Percentiles rank a stretch among this genome's conserved stretches.
Conservation (phyloP, 2,888 invertebrate genomes). For the Drosophila fungiperda region DNA sequence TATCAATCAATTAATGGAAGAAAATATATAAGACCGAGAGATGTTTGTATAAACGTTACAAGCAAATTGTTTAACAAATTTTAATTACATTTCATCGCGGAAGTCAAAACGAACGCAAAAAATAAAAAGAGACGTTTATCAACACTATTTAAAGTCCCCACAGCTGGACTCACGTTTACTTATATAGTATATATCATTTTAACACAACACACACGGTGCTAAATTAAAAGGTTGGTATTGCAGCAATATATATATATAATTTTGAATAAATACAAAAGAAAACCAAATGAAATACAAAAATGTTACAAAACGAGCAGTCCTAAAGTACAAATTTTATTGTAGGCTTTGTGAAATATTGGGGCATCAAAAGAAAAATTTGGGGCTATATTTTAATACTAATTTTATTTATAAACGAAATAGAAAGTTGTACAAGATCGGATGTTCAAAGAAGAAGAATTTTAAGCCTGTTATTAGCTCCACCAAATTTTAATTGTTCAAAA, state of each 20-base stretch:
- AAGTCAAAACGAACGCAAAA: slow-evolving; percentile 23
- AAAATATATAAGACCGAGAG: slow-evolving; percentile 41
- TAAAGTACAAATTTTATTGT: slow-evolving; percentile 19
- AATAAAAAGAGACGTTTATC: slow-evolving; percentile 28
- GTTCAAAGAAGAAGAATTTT: neutral
- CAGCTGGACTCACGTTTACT: slow-evolving; percentile 33
- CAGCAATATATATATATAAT: neutral
- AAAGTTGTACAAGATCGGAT: slow-evolving; percentile 38
- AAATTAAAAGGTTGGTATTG: slow-evolving; percentile 45
- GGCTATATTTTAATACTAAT: slow-evolving; percentile 1
- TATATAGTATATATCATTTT: slow-evolving; percentile 25
- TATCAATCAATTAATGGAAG: slow-evolving; percentile 70
- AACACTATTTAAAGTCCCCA: slow-evolving; percentile 8
- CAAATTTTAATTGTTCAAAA: neutral
- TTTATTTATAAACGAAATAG: slow-evolving; percentile 20
- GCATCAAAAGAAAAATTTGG: slow-evolving; percentile 1
- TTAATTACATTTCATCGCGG: slow-evolving; percentile 37
- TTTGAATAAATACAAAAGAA: slow-evolving; percentile 5
- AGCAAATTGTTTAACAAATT: slow-evolving; percentile 33
- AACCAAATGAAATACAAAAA: slow-evolving; percentile 11
- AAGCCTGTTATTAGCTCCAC: neutral
- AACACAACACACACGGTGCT: slow-evolving; percentile 13
- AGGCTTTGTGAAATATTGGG: slow-evolving; percentile 1
- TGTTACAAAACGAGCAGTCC: neutral
- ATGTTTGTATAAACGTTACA: slow-evolving; percentile 65